These are phyloP conservation scores for Brachystomella parvula DNA, from an alignment of 1,140 invertebrate genomes.

Conservation along the genomic window DNA sequence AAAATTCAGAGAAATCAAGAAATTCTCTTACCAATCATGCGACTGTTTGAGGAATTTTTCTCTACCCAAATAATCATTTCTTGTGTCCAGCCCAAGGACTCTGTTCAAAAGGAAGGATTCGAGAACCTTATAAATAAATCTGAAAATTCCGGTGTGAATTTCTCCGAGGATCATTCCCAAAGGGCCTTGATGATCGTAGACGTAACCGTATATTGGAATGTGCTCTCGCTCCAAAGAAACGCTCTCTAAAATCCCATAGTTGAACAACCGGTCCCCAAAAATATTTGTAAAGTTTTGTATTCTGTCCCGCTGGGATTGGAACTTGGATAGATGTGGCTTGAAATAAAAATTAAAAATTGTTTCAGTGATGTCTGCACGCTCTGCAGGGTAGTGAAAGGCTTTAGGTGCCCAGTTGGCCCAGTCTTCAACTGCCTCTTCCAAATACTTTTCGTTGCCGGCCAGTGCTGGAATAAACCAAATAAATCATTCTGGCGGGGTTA, in stretches of 20 bases:
- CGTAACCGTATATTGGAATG: not conserved
- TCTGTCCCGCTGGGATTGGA: not conserved
- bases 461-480: too few species aligned
- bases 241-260: not conserved
- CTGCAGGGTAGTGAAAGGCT: conserved; percentile 8
- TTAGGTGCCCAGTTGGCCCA: conserved; percentile 15
- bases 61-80: not conserved
- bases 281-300: conserved; percentile 9
- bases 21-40: not conserved
- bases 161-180: not conserved
- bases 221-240: not conserved
- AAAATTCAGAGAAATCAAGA: not conserved
- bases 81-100: too few species aligned
- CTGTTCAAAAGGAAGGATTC: not conserved
- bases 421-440: conserved; percentile 6
- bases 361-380: not conserved
- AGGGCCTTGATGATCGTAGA: conserved; percentile 2
- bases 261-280: conserved; percentile 16
- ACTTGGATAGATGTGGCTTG: not conserved
- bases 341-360: conserved; percentile 18
- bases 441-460: not conserved
- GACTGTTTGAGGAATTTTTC: not conserved
- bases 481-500: not conserved
- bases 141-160: not conserved
- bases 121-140: not conserved